A percentile compares a stretch with the other conserved stretches of the same genome.
phyloP scores from a whole-genome alignment of 2,888 invertebrate genomes.

The Gari tellinella region DNA sequence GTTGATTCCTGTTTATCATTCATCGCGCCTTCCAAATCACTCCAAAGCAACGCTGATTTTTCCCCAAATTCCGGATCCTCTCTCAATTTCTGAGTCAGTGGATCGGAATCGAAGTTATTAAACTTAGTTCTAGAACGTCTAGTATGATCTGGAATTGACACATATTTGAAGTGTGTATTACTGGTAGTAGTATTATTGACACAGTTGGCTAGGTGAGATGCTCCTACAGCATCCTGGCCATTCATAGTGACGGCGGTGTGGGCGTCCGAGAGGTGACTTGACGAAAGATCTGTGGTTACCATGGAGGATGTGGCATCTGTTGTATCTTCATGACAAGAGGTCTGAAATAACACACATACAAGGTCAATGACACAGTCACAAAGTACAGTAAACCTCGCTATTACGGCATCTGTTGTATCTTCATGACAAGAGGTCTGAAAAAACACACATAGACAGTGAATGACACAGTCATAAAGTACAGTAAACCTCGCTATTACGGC shows the following conservation, averaged over 20 bases:
- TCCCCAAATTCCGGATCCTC: slow-evolving; percentile 46
- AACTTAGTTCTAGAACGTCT: slow-evolving; percentile 4
- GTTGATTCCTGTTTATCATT: slow-evolving; percentile 58
- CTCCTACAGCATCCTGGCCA: slow-evolving; percentile 43
- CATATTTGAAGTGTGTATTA: slow-evolving; percentile 36
- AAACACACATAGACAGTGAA: too few species aligned
- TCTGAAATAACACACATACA: too few species aligned
- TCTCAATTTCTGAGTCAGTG: neutral
- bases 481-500: too few species aligned
- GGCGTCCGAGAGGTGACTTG: slow-evolving; percentile 43
- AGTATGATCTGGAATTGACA: slow-evolving; percentile 17
- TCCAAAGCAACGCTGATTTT: slow-evolving; percentile 67
- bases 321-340: slow-evolving; percentile 73
- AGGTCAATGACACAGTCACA: too few species aligned
- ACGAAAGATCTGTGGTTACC: slow-evolving; percentile 61
- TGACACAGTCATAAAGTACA: too few species aligned
- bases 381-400: too few species aligned
- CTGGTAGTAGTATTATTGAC: slow-evolving; percentile 21
- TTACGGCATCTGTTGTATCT: slow-evolving; percentile 51
- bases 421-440: slow-evolving; percentile 77
- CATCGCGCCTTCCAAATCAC: slow-evolving; percentile 71
- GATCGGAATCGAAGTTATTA: slow-evolving; percentile 7
- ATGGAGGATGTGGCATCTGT: slow-evolving; percentile 54
- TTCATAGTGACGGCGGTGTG: slow-evolving; percentile 49
- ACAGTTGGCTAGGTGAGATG: slow-evolving; percentile 27